Percentiles rank a stretch among this genome's conserved stretches.
Evolutionary conservation across 1,140 invertebrate genomes (phyloP).

Genomic region (Metopolophium dirhodum): DNA sequence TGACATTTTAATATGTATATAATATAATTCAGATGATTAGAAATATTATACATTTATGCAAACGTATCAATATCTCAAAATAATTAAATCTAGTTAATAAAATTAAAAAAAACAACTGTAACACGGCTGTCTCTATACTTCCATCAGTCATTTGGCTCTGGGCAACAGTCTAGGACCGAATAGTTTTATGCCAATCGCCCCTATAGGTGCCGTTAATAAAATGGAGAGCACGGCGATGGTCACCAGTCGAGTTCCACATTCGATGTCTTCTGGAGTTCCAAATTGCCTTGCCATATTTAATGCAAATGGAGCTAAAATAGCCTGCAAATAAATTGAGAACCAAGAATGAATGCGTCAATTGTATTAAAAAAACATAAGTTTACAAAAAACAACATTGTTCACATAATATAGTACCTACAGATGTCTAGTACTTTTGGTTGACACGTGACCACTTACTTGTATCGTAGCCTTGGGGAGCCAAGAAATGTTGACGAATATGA

Average conservation of each 20-base stretch:
- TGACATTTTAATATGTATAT: neutral
- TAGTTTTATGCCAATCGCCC: conserved; percentile 67
- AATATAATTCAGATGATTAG: neutral
- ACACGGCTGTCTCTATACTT: neutral
- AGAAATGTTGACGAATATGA: conserved; percentile 73
- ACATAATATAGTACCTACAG: no score
- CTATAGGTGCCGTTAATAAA: conserved; percentile 76
- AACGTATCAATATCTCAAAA: neutral
- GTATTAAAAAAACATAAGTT: neutral
- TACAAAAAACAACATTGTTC: neutral
- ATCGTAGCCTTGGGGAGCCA: conserved; percentile 81
- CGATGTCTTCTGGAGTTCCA: conserved; percentile 51
- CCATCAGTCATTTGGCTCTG: neutral
- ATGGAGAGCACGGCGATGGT: conserved; percentile 75
- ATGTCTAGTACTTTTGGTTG: neutral
- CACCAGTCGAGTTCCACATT: conserved; percentile 66
- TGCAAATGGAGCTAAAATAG: conserved; percentile 69
- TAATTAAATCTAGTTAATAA: neutral
- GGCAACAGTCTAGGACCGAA: conserved; percentile 64
- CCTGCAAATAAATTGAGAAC: conserved; percentile 63
- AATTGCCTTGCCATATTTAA: conserved; percentile 67
- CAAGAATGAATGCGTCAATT: neutral
- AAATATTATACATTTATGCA: neutral
- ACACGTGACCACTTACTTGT: conserved; percentile 64
- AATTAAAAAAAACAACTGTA: neutral